These are phyloP conservation scores for Epinotia ramella DNA, from an alignment of 2,888 invertebrate genomes.

Conservation along the genomic window DNA sequence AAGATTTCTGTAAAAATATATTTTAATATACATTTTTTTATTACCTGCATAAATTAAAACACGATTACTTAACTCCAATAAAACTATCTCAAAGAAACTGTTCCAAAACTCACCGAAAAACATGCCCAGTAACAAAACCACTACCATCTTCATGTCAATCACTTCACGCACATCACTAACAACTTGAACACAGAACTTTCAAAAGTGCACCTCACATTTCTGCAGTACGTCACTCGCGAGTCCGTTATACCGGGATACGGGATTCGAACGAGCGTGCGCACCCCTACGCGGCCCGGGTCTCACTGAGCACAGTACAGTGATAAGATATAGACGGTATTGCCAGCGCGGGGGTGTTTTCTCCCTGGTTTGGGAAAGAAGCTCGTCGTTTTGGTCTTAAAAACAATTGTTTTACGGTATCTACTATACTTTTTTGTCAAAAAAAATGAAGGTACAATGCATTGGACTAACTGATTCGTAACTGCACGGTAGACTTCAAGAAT, in stretches of 20 bases:
- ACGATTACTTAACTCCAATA: background rate
- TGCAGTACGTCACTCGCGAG: background rate
- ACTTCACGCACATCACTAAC: constrained; percentile 40
- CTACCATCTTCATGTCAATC: constrained; percentile 58
- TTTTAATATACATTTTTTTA: no score
- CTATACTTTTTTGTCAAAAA: no score
- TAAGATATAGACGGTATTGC: constrained; percentile 38
- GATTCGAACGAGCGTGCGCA: constrained; percentile 16
- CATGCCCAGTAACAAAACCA: constrained; percentile 62
- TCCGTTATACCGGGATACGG: background rate
- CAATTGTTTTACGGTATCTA: no score
- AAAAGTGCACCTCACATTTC: constrained; percentile 34
- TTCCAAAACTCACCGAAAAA: constrained; percentile 63
- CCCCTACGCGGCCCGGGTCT: background rate
- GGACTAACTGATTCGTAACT: no score
- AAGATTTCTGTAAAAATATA: no score
- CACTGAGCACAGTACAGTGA: constrained; percentile 30
- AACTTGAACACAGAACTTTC: constrained; percentile 21
- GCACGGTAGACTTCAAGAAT: no score
- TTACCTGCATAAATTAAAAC: no score
- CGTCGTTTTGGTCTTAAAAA: no score
- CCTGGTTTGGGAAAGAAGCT: background rate
- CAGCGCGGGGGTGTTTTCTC: background rate
- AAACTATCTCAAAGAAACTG: background rate
- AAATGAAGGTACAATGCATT: no score